These are phyloP conservation scores for Elachura formosa DNA, from an alignment of 2,113 vertebrate genomes.

Conservation along the genomic window DNA sequence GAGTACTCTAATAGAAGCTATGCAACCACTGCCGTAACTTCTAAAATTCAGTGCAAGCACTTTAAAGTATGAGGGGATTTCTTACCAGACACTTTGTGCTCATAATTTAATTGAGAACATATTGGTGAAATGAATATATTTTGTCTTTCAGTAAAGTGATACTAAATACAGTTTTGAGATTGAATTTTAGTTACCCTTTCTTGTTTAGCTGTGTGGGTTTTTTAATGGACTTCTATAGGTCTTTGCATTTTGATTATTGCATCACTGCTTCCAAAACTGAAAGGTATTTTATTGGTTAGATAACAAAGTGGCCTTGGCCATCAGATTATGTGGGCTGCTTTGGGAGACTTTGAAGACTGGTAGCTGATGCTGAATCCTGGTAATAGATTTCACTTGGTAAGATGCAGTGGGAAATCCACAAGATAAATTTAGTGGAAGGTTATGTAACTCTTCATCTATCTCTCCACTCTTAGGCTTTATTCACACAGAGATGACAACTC, in stretches of 20 bases:
- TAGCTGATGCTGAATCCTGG: neutral
- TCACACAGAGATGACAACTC: conserved; percentile 88
- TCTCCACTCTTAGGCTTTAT: conserved; percentile 80
- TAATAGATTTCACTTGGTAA: neutral
- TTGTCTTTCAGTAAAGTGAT: neutral
- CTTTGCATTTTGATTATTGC: neutral
- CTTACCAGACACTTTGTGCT: neutral
- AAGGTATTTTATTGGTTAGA: neutral
- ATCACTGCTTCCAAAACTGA: neutral
- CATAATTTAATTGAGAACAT: neutral
- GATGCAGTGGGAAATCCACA: neutral
- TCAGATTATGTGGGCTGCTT: neutral
- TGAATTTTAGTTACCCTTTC: neutral
- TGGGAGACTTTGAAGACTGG: neutral
- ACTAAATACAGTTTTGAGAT: neutral
- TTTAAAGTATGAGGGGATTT: neutral
- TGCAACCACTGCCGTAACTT: neutral
- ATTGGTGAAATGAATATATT: neutral
- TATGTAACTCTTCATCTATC: neutral
- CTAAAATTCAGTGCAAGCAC: neutral
- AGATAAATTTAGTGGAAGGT: neutral
- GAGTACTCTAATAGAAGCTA: neutral
- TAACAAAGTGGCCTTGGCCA: neutral
- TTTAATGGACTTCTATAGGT: neutral
- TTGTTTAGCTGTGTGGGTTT: neutral